Evolutionary conservation across 2,888 invertebrate genomes (phyloP).

Genomic region (Meteorus colon): DNA sequence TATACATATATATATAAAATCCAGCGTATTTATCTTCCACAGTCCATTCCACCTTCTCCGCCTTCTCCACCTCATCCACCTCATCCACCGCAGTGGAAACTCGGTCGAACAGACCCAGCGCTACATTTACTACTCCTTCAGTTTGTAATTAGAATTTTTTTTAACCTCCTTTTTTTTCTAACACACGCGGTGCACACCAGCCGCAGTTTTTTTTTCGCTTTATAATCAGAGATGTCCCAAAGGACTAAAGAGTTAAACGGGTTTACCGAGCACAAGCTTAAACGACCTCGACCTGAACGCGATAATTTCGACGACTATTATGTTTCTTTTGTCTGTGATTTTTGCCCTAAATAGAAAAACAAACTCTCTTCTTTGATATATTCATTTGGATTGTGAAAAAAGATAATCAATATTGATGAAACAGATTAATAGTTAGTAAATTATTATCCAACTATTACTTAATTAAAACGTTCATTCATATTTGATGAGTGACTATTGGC

Average conservation of each 20-base stretch:
- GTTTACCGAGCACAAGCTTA: conserved; percentile 40
- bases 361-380: neutral
- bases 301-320: conserved; percentile 36
- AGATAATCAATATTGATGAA: too few relatives aligned
- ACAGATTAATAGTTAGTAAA: too few relatives aligned
- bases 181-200: conserved; percentile 12
- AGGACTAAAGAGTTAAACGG: conserved; percentile 35
- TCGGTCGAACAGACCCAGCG: conserved; percentile 31
- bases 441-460: too few relatives aligned
- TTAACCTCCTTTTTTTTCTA: conserved; percentile 18
- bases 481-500: too few relatives aligned
- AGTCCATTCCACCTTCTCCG: conserved; percentile 43
- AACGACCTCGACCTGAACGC: conserved; percentile 38
- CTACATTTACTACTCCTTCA: conserved; percentile 42
- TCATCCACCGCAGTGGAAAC: conserved; percentile 38
- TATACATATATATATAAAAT: neutral
- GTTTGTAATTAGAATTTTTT: conserved; percentile 53
- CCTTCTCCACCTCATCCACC: conserved; percentile 43
- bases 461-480: too few relatives aligned
- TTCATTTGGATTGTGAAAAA: too few relatives aligned
- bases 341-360: neutral
- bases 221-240: conserved; percentile 19
- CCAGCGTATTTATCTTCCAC: conserved; percentile 58
- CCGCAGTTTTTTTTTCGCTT: conserved; percentile 11
- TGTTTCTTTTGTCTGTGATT: conserved; percentile 13